These are phyloP conservation scores for Neodontobutis hainanensis DNA, from an alignment of 2,113 vertebrate genomes.

Conservation along the genomic window DNA sequence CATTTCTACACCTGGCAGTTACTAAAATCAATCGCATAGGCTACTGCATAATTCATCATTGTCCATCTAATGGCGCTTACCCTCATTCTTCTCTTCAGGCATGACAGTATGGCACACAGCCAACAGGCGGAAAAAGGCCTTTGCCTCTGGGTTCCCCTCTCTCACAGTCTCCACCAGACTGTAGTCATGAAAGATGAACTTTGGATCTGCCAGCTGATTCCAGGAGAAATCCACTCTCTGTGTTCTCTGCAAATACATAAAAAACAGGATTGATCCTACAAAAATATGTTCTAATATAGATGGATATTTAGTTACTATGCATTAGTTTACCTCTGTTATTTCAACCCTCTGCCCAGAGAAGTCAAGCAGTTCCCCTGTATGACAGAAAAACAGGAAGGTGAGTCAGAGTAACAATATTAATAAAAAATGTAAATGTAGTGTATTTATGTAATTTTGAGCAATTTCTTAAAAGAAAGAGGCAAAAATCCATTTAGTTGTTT, in stretches of 20 bases:
- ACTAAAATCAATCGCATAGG: too few species aligned
- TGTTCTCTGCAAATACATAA: slow-evolving; percentile 77
- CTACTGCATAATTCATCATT: neutral
- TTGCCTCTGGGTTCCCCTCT: slow-evolving; percentile 66
- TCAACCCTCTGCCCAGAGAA: slow-evolving; percentile 78
- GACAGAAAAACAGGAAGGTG: neutral
- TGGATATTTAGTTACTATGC: neutral
- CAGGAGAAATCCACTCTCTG: slow-evolving; percentile 87
- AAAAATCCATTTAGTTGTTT: too few species aligned
- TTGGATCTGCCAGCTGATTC: slow-evolving; percentile 87
- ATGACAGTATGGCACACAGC: slow-evolving; percentile 95
- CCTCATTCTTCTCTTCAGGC: slow-evolving; percentile 89
- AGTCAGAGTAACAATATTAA: neutral
- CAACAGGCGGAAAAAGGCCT: slow-evolving; percentile 89
- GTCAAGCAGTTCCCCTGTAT: slow-evolving; percentile 81
- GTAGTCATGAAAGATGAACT: slow-evolving; percentile 90
- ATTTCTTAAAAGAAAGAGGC: too few species aligned
- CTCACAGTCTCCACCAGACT: slow-evolving; percentile 85
- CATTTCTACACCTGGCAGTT: too few species aligned
- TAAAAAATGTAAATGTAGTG: too few species aligned
- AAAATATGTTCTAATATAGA: neutral
- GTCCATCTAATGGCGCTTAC: slow-evolving; percentile 71
- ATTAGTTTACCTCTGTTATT: slow-evolving; percentile 84
- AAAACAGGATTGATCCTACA: neutral
- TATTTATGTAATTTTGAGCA: too few species aligned